These are phyloP conservation scores for Tiliacea citrago DNA, from an alignment of 2,888 invertebrate species.

Conservation along the genomic window DNA sequence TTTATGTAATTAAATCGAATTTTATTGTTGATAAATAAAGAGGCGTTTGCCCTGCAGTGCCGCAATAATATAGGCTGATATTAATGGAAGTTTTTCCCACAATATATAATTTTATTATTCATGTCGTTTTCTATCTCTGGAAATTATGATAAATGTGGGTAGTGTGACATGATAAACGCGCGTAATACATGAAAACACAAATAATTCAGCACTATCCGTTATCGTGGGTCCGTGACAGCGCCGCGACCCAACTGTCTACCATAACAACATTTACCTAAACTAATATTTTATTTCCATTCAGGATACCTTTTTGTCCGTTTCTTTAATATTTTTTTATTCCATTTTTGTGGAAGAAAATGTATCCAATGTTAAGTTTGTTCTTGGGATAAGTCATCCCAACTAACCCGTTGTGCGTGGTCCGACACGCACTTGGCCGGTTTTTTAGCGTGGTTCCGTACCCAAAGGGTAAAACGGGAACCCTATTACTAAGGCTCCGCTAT, in stretches of 20 bases:
- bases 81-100: background rate
- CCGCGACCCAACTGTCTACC: conserved; percentile 48
- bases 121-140: conserved; percentile 10
- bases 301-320: conserved; percentile 2
- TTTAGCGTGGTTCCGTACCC: too few species aligned
- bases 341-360: background rate
- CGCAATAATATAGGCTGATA: too few species aligned
- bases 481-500: too few species aligned
- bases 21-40: too few species aligned
- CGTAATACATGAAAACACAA: conserved; percentile 42
- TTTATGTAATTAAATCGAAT: too few species aligned
- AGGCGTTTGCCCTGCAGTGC: too few species aligned
- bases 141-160: conserved; percentile 44
- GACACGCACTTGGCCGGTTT: too few species aligned
- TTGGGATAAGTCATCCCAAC: too few species aligned
- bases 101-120: conserved; percentile 17
- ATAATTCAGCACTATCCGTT: conserved; percentile 43
- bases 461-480: too few species aligned
- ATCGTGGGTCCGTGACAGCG: conserved; percentile 36
- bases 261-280: conserved; percentile 56
- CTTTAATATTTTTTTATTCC: background rate
- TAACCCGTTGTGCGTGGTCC: too few species aligned
- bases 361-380: too few species aligned
- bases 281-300: conserved; percentile 48
- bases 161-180: conserved; percentile 44